Percentiles rank a stretch among this genome's conserved stretches.
Evolutionary conservation across 2,888 invertebrate genomes (phyloP).

Genomic region (Muscina levida): DNA sequence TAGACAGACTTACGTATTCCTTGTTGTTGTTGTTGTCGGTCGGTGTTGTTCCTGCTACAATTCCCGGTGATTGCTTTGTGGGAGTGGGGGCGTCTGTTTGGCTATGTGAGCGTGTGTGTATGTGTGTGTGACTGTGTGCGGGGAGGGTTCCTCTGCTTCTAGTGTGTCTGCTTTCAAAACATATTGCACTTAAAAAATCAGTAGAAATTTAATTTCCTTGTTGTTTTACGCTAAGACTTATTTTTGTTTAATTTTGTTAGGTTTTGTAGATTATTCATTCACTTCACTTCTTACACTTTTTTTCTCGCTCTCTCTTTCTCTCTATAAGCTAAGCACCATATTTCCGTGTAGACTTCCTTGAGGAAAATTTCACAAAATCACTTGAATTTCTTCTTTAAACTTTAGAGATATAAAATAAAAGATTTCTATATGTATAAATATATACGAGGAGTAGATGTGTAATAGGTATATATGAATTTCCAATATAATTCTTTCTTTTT

Average conservation of each 20-base stretch:
- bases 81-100: no score
- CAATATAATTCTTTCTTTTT: conserved; percentile 2
- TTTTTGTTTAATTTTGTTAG: conserved; percentile 47
- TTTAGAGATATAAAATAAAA: conserved; percentile 22
- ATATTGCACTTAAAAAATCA: conserved; percentile 29
- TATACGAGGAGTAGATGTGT: not conserved
- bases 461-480: conserved; percentile 5
- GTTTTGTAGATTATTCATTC: conserved; percentile 3
- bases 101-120: no score
- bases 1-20: not conserved
- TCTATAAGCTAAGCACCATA: conserved; percentile 30
- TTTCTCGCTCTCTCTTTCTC: conserved; percentile 7
- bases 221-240: conserved; percentile 32
- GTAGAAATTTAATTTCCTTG: conserved; percentile 9
- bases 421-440: not conserved
- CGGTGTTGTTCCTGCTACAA: conserved; percentile 20
- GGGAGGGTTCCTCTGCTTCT: conserved; percentile 44
- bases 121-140: no score
- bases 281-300: conserved; percentile 1
- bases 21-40: not conserved
- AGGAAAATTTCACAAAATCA: not conserved
- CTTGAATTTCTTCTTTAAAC: not conserved
- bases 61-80: conserved; percentile 24
- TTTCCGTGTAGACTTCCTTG: not conserved
- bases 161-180: conserved; percentile 44